phyloP scores from a whole-genome alignment of 1,140 invertebrate genomes.

The Hylaeus volcanicus region DNA sequence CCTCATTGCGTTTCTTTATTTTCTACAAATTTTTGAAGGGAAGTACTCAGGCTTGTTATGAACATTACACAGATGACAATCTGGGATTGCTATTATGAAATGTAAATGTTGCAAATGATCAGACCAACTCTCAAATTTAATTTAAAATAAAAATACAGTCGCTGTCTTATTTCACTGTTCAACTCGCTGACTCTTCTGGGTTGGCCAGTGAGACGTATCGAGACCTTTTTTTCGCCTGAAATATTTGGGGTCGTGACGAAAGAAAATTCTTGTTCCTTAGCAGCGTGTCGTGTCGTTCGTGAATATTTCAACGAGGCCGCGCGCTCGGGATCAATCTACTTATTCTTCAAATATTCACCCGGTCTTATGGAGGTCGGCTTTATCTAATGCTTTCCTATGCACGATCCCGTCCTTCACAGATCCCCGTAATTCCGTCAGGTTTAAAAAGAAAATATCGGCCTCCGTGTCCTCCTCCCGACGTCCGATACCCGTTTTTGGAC shows the following conservation, averaged over 20 bases:
- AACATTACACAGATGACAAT: no score
- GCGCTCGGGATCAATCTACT: conserved; percentile 27
- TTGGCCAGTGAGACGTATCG: no score
- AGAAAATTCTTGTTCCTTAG: conserved; percentile 21
- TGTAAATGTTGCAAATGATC: no score
- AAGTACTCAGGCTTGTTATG: no score
- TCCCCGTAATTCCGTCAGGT: conserved; percentile 47
- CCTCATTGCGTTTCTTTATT: no score
- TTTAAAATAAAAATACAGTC: no score
- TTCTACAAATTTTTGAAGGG: no score
- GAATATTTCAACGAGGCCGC: conserved; percentile 31
- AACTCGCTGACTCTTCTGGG: no score
- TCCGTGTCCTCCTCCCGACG: conserved; percentile 36
- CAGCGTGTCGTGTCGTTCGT: background rate
- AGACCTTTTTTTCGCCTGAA: background rate
- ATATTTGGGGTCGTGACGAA: background rate
- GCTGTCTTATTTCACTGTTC: no score
- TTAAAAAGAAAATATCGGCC: conserved; percentile 53
- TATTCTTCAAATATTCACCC: conserved; percentile 55
- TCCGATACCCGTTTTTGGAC: conserved; percentile 47
- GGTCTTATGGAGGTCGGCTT: background rate
- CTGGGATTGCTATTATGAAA: no score
- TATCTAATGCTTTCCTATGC: conserved; percentile 39
- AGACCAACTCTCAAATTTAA: no score
- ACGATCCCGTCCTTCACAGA: background rate